phyloP scores from a whole-genome alignment of 2,113 vertebrate genomes.

The Catharus minimus region DNA sequence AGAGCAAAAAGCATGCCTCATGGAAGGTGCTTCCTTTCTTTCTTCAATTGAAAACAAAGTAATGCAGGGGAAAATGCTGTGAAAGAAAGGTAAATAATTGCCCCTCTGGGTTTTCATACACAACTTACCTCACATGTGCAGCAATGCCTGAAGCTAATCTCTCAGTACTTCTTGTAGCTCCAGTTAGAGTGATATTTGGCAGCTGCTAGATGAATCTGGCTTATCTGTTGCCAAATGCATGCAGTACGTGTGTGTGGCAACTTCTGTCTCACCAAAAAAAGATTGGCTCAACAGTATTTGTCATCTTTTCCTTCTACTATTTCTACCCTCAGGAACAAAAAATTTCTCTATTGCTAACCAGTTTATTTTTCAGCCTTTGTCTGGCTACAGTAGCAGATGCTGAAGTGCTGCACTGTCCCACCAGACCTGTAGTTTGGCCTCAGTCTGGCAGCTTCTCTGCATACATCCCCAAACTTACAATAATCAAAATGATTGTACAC shows the following conservation, averaged over 20 bases:
- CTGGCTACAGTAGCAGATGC: neutral
- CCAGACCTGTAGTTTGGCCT: neutral
- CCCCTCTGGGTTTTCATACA: slow-evolving; percentile 20
- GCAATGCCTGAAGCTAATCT: slow-evolving; percentile 26
- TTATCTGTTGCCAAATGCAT: slow-evolving; percentile 42
- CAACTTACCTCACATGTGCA: slow-evolving; percentile 1
- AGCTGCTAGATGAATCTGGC: slow-evolving; percentile 32
- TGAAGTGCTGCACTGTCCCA: neutral
- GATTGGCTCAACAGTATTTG: slow-evolving; percentile 20
- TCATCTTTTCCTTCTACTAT: slow-evolving; percentile 23
- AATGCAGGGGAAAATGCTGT: neutral
- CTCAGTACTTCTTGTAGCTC: slow-evolving; percentile 21
- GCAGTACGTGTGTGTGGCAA: slow-evolving; percentile 33
- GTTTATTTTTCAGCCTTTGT: neutral
- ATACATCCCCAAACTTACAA: neutral
- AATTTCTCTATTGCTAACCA: neutral
- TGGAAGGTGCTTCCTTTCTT: slow-evolving; percentile 15
- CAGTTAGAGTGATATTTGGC: slow-evolving; percentile 17
- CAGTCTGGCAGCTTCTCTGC: neutral
- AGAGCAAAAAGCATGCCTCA: slow-evolving; percentile 30
- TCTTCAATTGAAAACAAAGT: neutral
- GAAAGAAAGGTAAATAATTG: slow-evolving; percentile 42
- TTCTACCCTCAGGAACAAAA: neutral
- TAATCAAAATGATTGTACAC: neutral
- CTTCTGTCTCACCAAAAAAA: slow-evolving; percentile 51